phyloP scores from a whole-genome alignment of 2,113 vertebrate species.

The Muscicapa adusta region DNA sequence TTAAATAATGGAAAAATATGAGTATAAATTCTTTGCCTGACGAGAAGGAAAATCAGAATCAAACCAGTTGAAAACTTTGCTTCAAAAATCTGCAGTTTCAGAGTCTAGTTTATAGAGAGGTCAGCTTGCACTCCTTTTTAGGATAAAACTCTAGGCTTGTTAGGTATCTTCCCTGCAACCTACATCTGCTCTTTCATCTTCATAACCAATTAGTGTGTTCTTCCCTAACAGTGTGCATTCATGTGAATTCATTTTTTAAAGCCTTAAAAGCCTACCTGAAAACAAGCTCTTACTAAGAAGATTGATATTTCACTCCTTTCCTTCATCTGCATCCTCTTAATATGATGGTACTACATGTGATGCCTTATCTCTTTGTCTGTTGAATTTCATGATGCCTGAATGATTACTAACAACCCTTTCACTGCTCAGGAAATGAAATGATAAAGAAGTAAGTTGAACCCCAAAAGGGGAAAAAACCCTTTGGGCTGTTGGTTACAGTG shows the following conservation, averaged over 20 bases:
- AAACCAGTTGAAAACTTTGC: background rate
- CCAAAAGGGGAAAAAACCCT: background rate
- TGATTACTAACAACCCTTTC: background rate
- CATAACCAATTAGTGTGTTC: background rate
- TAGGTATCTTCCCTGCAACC: background rate
- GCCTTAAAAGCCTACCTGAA: background rate
- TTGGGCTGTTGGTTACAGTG: background rate
- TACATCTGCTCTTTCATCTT: background rate
- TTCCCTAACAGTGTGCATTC: background rate
- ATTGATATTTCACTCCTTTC: background rate
- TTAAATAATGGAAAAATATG: background rate
- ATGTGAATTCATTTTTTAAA: background rate
- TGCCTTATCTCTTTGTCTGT: background rate
- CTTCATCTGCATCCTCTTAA: background rate
- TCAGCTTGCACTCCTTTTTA: background rate
- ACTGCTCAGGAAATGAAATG: background rate
- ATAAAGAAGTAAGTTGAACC: background rate
- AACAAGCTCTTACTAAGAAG: background rate
- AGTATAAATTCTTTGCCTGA: background rate
- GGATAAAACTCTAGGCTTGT: background rate
- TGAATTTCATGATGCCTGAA: background rate
- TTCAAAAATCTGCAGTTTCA: background rate
- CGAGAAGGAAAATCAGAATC: background rate
- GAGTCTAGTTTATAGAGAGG: background rate
- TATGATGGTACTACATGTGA: background rate